Evolutionary conservation across 2,888 invertebrate genomes (phyloP).

Genomic region (Agelastica alni): DNA sequence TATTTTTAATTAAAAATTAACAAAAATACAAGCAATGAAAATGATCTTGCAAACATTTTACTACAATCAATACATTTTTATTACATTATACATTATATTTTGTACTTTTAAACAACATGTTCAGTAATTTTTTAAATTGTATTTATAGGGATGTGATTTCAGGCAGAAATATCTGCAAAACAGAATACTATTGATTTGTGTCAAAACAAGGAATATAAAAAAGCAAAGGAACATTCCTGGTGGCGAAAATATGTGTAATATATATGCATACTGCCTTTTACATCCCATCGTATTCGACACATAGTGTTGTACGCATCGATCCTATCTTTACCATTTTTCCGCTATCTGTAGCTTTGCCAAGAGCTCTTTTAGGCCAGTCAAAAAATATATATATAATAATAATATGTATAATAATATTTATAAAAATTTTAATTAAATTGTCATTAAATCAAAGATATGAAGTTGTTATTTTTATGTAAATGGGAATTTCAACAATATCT

Average conservation of each 20-base stretch:
- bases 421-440: no score
- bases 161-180: no score
- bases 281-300: constrained; percentile 24
- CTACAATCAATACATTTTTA: no score
- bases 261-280: constrained; percentile 43
- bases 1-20: no score
- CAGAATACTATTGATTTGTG: neutral
- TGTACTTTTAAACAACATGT: no score
- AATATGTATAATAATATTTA: neutral
- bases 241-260: constrained; percentile 37
- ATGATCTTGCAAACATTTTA: no score
- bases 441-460: neutral
- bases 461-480: neutral
- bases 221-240: neutral
- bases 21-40: no score
- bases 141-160: no score
- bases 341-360: constrained; percentile 34
- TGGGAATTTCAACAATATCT: neutral
- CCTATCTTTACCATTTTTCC: constrained; percentile 41
- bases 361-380: constrained; percentile 9
- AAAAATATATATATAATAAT: no score
- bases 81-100: no score
- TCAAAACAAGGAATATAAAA: constrained; percentile 3
- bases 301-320: constrained; percentile 37
- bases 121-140: no score